Evolutionary conservation across 2,113 vertebrate genomes (phyloP).

Genomic region (Gopherus flavomarginatus): DNA sequence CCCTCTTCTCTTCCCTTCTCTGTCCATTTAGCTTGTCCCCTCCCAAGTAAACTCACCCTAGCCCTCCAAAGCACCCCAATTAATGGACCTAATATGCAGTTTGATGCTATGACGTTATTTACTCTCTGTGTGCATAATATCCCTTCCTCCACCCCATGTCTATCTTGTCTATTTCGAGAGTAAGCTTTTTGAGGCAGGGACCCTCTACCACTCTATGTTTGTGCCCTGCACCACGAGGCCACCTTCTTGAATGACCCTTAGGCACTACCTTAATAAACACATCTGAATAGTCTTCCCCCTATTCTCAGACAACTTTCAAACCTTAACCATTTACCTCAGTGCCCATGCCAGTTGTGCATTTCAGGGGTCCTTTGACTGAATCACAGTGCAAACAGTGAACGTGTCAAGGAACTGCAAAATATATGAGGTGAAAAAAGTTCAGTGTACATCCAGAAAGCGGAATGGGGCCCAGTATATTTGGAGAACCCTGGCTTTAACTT

Average conservation of each 20-base stretch:
- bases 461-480: constrained; percentile 25
- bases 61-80: neutral
- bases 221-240: neutral
- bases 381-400: neutral
- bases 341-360: neutral
- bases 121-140: neutral
- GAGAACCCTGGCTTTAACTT: constrained; percentile 57
- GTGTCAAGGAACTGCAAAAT: neutral
- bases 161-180: neutral
- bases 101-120: neutral
- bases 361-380: neutral
- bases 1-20: neutral
- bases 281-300: neutral
- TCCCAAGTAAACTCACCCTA: neutral
- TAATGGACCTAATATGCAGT: neutral
- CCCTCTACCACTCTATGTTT: neutral
- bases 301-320: neutral
- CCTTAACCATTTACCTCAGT: neutral
- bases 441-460: constrained; percentile 15
- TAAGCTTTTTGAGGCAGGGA: neutral
- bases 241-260: neutral
- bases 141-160: neutral
- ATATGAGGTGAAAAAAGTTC: neutral
- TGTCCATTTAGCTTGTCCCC: neutral
- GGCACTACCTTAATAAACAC: neutral